phyloP scores from a whole-genome alignment of 2,113 vertebrate genomes.

The Sialia sialis region DNA sequence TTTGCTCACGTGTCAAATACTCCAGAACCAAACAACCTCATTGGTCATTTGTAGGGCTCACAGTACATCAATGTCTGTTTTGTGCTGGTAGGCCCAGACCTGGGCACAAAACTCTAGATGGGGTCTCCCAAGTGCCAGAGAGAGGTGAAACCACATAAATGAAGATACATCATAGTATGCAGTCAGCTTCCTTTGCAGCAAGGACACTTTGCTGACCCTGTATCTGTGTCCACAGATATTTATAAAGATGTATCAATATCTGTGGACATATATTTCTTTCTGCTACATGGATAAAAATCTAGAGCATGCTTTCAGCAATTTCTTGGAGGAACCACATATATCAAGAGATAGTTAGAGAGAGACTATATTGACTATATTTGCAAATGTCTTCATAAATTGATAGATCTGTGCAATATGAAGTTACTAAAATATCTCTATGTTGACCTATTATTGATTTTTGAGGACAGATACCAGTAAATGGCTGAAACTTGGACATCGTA shows the following conservation, averaged over 20 bases:
- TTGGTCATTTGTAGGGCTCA: background rate
- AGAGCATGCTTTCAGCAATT: background rate
- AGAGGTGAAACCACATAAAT: background rate
- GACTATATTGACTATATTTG: too few species aligned
- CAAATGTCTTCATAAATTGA: background rate
- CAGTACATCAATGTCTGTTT: background rate
- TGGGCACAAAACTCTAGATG: background rate
- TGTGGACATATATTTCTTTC: background rate
- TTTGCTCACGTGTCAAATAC: background rate
- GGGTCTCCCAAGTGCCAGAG: background rate
- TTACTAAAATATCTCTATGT: background rate
- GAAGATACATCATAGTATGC: rapidly evolving
- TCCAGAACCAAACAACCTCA: background rate
- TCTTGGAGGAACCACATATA: background rate
- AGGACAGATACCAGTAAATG: background rate
- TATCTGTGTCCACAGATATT: background rate
- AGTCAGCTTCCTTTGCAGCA: background rate
- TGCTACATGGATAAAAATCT: background rate
- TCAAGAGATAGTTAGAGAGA: background rate
- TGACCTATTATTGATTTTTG: background rate
- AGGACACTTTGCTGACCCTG: background rate
- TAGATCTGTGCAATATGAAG: background rate
- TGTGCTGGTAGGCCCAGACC: background rate
- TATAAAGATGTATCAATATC: background rate
- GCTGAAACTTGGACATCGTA: background rate